A percentile compares a stretch with the other conserved stretches of the same genome.
phyloP scores from a whole-genome alignment of 2,797 vertebrate genomes.

The Peromyscus nudipes region DNA sequence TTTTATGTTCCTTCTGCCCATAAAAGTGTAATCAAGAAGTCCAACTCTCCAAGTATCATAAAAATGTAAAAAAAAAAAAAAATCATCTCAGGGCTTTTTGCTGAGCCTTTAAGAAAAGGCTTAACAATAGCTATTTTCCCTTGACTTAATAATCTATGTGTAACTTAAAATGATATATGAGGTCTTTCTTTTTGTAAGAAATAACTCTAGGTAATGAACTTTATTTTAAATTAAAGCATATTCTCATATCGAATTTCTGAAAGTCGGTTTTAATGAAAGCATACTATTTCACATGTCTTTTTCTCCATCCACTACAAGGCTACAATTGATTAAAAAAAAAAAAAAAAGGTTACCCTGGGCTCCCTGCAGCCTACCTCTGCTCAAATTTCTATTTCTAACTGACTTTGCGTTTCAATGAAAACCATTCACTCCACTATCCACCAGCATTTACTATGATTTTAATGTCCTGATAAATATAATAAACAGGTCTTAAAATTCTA shows the following conservation, averaged over 20 bases:
- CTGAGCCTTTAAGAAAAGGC: slow-evolving; percentile 19
- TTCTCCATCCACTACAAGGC: slow-evolving; percentile 1
- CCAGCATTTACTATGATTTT: slow-evolving; percentile 51
- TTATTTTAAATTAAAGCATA: slow-evolving; percentile 69
- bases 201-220: slow-evolving; percentile 33
- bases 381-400: slow-evolving; percentile 75
- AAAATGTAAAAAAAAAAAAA: slow-evolving; percentile 45
- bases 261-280: slow-evolving; percentile 59
- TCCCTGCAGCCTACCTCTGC: not conserved
- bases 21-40: slow-evolving; percentile 18
- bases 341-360: not conserved
- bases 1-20: not conserved
- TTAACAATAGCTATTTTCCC: slow-evolving; percentile 45
- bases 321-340: not conserved
- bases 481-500: slow-evolving; percentile 70
- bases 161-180: slow-evolving; percentile 54
- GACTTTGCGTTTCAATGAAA: slow-evolving; percentile 69
- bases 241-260: slow-evolving; percentile 50
- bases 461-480: slow-evolving; percentile 71
- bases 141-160: slow-evolving; percentile 45
- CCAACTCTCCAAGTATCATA: not conserved
- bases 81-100: not conserved
- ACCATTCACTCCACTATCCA: slow-evolving; percentile 57
- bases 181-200: slow-evolving; percentile 52
- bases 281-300: not conserved